These are phyloP conservation scores for Hypomesus transpacificus DNA, from an alignment of 2,113 vertebrate genomes.

Conservation along the genomic window DNA sequence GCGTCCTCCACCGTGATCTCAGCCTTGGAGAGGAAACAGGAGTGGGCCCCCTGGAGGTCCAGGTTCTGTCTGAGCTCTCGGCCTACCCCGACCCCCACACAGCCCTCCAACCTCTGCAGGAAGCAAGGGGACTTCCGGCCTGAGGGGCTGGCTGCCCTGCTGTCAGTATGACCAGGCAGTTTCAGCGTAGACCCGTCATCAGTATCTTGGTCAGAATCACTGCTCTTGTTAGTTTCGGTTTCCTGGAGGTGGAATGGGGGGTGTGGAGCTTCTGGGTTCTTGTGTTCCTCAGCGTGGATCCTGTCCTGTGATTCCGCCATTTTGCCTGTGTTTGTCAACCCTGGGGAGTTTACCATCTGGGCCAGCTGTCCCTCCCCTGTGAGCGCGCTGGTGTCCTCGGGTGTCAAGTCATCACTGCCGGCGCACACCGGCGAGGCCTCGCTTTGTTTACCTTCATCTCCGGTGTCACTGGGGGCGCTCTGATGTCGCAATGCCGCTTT, in stretches of 20 bases:
- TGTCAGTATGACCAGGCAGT: constrained; percentile 9
- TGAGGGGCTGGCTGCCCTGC: constrained; percentile 29
- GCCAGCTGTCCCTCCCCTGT: neutral
- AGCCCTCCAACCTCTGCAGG: constrained; percentile 67
- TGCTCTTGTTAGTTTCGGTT: constrained; percentile 26
- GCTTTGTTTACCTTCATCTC: neutral
- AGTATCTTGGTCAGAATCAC: constrained; percentile 11
- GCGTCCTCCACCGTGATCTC: constrained; percentile 80
- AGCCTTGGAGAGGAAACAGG: constrained; percentile 80
- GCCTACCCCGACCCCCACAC: constrained; percentile 65
- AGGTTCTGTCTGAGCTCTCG: constrained; percentile 66
- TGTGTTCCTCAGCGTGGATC: constrained; percentile 15
- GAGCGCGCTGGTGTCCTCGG: constrained; percentile 19
- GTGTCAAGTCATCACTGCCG: constrained; percentile 14
- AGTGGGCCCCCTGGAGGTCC: constrained; percentile 52
- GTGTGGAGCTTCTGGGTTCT: constrained; percentile 13
- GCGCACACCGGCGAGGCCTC: neutral
- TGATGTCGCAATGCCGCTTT: constrained; percentile 32
- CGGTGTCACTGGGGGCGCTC: constrained; percentile 2
- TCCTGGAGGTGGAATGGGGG: constrained; percentile 16
- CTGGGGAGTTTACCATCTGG: constrained; percentile 10
- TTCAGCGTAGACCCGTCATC: constrained; percentile 40
- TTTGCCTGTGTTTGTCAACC: constrained; percentile 12
- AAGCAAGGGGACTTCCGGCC: constrained; percentile 66
- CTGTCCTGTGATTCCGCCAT: neutral